Evolutionary conservation across 2,113 vertebrate genomes (phyloP).

Genomic region (Corythornis cristatus): DNA sequence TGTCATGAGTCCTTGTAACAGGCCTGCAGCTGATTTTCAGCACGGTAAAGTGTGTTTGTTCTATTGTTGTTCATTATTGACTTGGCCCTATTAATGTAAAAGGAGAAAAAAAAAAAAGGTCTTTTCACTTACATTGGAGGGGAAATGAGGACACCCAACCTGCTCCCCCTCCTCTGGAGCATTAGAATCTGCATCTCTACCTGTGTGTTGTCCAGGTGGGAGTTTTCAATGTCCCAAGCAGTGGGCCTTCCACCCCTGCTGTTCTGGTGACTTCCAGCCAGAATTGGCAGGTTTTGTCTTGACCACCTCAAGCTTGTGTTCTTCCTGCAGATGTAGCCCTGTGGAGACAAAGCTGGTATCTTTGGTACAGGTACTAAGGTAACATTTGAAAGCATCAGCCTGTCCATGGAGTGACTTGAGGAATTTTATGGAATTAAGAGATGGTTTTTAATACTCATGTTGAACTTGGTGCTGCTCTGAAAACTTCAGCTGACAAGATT

Average conservation of each 20-base stretch:
- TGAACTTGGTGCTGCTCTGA: background rate
- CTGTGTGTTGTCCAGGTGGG: background rate
- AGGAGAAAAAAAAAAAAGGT: background rate
- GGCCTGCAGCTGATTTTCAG: background rate
- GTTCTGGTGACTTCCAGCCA: background rate
- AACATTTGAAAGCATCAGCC: background rate
- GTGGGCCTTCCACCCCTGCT: background rate
- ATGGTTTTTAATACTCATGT: background rate
- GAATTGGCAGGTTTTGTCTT: background rate
- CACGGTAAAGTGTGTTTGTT: background rate
- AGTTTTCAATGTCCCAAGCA: background rate
- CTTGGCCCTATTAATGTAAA: background rate
- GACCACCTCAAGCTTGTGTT: background rate
- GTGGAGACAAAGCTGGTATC: background rate
- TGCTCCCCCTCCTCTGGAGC: background rate
- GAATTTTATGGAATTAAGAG: background rate
- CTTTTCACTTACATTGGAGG: background rate
- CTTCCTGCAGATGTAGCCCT: background rate
- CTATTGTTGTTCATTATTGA: background rate
- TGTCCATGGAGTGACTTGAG: background rate
- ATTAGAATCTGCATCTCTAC: background rate
- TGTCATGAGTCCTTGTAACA: background rate
- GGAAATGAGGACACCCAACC: background rate
- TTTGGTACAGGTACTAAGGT: background rate
- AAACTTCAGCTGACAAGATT: background rate